phyloP scores from a whole-genome alignment of 2,888 invertebrate genomes.

The Amaurobius ferox region DNA sequence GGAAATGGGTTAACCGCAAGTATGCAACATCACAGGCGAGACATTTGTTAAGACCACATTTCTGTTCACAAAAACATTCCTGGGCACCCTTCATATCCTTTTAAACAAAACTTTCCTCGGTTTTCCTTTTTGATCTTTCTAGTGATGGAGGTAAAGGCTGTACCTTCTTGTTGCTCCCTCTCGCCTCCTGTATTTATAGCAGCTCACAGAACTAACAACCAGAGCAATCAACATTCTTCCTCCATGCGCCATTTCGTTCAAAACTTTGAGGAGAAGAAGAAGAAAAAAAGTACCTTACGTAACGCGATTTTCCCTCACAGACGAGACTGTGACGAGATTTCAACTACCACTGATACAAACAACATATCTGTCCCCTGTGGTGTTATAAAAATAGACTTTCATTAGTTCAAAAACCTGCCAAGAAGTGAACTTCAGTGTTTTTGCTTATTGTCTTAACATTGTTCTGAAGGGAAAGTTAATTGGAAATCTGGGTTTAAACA shows the following conservation, averaged over 20 bases:
- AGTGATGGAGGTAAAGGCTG: too few relatives aligned
- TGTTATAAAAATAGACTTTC: background rate
- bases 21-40: too few relatives aligned
- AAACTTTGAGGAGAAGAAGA: background rate
- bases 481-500: too few relatives aligned
- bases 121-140: too few relatives aligned
- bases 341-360: background rate
- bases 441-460: background rate
- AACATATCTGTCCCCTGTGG: background rate
- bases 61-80: too few relatives aligned
- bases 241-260: background rate
- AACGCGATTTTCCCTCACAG: background rate
- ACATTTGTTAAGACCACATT: too few relatives aligned
- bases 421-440: slow-evolving; percentile 3
- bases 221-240: background rate
- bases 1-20: too few relatives aligned
- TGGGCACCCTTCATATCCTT: too few relatives aligned
- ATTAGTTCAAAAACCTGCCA: slow-evolving; percentile 5
- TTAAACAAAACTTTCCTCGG: too few relatives aligned
- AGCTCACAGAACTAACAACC: background rate
- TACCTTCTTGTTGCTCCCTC: too few relatives aligned
- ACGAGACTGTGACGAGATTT: background rate
- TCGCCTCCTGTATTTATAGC: background rate
- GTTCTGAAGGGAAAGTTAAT: background rate
- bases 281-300: background rate